phyloP scores from a whole-genome alignment of 2,888 invertebrate genomes.

The Drosophila leonis region DNA sequence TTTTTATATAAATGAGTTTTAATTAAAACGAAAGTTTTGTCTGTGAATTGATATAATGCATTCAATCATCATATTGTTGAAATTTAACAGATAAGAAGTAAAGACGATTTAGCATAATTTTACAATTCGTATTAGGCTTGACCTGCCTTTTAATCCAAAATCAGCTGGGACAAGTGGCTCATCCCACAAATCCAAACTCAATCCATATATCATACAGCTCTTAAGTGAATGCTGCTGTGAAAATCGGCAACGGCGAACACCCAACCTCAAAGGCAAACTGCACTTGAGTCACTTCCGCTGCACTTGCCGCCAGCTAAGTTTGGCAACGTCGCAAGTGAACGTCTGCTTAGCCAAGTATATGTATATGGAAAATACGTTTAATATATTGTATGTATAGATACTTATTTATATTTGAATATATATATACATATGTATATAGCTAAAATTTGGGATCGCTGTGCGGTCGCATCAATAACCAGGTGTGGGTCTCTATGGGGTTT shows the following conservation, averaged over 20 bases:
- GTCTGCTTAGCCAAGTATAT: constrained; percentile 59
- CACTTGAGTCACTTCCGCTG: constrained; percentile 72
- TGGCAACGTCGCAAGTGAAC: constrained; percentile 74
- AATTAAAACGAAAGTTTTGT: too few relatives aligned
- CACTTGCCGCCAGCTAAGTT: constrained; percentile 62
- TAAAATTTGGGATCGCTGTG: constrained; percentile 38
- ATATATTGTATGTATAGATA: constrained; percentile 1
- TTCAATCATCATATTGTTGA: too few relatives aligned
- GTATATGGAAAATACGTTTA: too few relatives aligned
- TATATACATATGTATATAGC: constrained; percentile 2
- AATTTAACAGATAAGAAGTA: too few relatives aligned
- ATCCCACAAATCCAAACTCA: constrained; percentile 14
- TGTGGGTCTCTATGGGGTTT: constrained; percentile 48
- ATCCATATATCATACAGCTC: constrained; percentile 57
- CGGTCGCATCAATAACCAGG: constrained; percentile 75
- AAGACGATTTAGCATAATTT: too few relatives aligned
- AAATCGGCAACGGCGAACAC: constrained; percentile 48
- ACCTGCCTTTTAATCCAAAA: constrained; percentile 22
- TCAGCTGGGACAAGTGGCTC: too few relatives aligned
- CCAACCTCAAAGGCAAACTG: constrained; percentile 30
- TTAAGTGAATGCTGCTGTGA: constrained; percentile 19
- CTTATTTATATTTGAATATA: not conserved
- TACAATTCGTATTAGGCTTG: constrained; percentile 31
- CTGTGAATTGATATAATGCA: too few relatives aligned
- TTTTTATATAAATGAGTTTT: too few relatives aligned